Conservation (phyloP, 2,888 invertebrate species). For the Caradrina clavipalpis region DNA sequence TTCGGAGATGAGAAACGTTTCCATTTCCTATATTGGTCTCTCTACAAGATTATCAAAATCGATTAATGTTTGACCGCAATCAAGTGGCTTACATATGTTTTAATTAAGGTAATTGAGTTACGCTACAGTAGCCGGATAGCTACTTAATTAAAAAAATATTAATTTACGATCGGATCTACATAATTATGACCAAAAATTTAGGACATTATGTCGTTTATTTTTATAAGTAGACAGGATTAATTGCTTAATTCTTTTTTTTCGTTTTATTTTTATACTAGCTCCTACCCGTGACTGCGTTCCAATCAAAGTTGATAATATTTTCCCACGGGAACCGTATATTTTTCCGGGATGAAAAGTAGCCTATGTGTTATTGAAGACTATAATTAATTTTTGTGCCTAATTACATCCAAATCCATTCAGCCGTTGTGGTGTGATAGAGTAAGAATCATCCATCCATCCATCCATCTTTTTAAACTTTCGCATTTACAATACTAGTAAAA, state of each 20-base stretch:
- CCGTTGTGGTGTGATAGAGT: too few species aligned
- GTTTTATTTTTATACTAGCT: neutral
- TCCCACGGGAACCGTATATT: too few species aligned
- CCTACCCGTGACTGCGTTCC: too few species aligned
- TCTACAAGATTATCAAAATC: constrained; percentile 24
- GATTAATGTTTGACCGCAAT: constrained; percentile 21
- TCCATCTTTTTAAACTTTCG: too few species aligned
- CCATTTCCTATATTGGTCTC: constrained; percentile 34
- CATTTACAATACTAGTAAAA: too few species aligned
- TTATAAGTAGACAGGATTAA: constrained; percentile 1
- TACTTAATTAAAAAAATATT: constrained; percentile 1
- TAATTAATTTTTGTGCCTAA: too few species aligned
- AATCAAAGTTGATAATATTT: too few species aligned
- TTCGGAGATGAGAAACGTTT: constrained; percentile 33
- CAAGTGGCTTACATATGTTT: constrained; percentile 3
- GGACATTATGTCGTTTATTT: neutral
- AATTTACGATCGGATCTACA: constrained; percentile 24
- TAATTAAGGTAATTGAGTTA: constrained; percentile 22
- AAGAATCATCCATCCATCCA: too few species aligned
- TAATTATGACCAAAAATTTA: constrained; percentile 1
- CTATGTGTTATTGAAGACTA: too few species aligned
- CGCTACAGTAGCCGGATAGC: constrained; percentile 5
- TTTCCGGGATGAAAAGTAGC: too few species aligned
- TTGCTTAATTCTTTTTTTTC: neutral
- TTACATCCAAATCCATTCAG: too few species aligned